A percentile compares a stretch with the other conserved stretches of the same genome.
phyloP scores from a whole-genome alignment of 2,797 vertebrate genomes.

The Hipposideros larvatus region DNA sequence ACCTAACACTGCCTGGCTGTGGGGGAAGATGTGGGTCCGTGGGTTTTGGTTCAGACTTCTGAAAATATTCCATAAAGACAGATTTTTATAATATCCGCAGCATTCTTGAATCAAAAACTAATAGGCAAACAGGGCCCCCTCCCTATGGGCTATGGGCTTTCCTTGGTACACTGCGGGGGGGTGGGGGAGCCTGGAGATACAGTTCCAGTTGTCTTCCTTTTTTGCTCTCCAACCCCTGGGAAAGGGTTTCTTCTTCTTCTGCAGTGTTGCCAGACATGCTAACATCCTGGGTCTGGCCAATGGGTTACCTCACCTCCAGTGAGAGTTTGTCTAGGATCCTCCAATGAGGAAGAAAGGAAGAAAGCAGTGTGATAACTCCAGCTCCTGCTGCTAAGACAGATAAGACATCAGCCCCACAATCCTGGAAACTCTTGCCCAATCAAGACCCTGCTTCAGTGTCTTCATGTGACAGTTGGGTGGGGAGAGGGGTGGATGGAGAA shows the following conservation, averaged over 20 bases:
- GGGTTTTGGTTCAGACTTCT: neutral
- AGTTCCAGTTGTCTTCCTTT: neutral
- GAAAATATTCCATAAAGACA: neutral
- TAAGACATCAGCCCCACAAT: neutral
- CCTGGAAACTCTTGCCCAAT: neutral
- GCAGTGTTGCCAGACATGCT: neutral
- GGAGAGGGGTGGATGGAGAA: neutral
- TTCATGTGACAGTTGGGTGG: neutral
- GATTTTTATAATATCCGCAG: neutral
- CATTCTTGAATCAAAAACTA: neutral
- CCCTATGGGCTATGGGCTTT: neutral
- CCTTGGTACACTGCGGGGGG: too few relatives aligned
- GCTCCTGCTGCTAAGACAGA: neutral
- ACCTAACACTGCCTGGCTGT: neutral
- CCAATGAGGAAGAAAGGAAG: neutral
- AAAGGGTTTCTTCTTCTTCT: neutral
- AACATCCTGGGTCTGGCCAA: neutral
- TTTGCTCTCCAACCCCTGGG: neutral
- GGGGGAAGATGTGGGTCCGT: rapidly evolving
- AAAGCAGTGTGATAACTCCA: neutral
- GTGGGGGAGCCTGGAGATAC: neutral
- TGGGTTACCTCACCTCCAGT: neutral
- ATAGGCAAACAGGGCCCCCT: neutral
- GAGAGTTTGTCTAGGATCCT: neutral
- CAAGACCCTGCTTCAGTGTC: neutral